Percentiles rank a stretch among this genome's conserved stretches.
These are phyloP conservation scores for Augochlorella aurata DNA, from an alignment of 2,888 invertebrate genomes.

Conservation along the genomic window DNA sequence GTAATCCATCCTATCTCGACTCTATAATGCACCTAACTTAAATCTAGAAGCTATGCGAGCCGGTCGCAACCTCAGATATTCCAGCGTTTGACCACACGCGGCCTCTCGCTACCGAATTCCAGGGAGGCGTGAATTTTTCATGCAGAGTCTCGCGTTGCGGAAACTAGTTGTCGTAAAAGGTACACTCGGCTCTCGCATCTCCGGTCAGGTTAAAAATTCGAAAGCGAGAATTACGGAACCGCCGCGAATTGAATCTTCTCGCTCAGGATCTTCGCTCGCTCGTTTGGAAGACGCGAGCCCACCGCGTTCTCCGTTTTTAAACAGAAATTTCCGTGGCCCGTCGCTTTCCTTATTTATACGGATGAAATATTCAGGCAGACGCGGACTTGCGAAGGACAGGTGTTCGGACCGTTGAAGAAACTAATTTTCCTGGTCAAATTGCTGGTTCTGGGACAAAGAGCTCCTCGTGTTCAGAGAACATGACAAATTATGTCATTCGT, in stretches of 20 bases:
- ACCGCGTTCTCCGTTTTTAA: neutral
- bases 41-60: neutral
- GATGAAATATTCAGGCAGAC: slow-evolving; percentile 9
- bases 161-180: neutral
- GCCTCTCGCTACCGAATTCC: neutral
- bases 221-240: neutral
- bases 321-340: slow-evolving; percentile 5
- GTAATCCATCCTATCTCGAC: neutral
- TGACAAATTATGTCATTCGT: neutral
- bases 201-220: neutral
- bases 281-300: neutral
- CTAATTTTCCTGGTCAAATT: neutral
- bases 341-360: neutral
- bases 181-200: neutral
- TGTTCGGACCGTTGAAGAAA: neutral
- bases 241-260: neutral
- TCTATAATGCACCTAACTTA: neutral
- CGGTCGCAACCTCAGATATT: neutral
- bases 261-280: neutral
- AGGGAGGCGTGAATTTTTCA: neutral
- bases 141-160: neutral
- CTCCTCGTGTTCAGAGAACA: too few species aligned
- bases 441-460: neutral
- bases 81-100: neutral
- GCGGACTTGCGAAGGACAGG: neutral